Evolutionary conservation across 1,140 invertebrate species (phyloP).

Genomic region (Drosophila hydei): DNA sequence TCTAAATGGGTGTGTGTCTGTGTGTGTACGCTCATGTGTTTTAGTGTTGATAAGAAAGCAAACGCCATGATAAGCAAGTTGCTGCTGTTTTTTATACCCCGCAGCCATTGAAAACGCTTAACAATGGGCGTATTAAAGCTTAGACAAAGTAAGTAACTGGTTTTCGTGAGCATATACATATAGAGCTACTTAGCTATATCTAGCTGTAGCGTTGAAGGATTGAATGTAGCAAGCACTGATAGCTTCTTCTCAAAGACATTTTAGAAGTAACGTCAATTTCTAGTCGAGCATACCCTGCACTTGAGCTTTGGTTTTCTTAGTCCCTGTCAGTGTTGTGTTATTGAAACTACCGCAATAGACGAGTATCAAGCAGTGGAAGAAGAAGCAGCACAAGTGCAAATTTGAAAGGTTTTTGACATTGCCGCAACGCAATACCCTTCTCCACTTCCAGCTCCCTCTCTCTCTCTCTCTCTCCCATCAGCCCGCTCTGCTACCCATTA

Average conservation of each 20-base stretch:
- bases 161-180: too few relatives aligned
- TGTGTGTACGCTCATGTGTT: conserved; percentile 38
- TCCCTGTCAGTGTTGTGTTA: conserved; percentile 28
- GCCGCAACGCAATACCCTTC: conserved; percentile 14
- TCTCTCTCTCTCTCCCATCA: not conserved
- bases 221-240: too few relatives aligned
- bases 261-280: not conserved
- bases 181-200: too few relatives aligned
- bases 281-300: not conserved
- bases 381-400: conserved; percentile 55
- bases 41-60: conserved; percentile 67
- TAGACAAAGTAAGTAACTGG: too few relatives aligned
- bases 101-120: not conserved
- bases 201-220: too few relatives aligned
- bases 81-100: conserved; percentile 39
- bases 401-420: conserved; percentile 67
- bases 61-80: conserved; percentile 58
- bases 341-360: conserved; percentile 42
- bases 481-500: not conserved
- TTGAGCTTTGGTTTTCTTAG: not conserved
- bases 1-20: conserved; percentile 38
- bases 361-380: conserved; percentile 6
- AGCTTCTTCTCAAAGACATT: not conserved
- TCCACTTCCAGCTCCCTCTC: not conserved
- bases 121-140: not conserved